Evolutionary conservation across 2,888 invertebrate genomes (phyloP).

Genomic region (Tiliacea citrago): DNA sequence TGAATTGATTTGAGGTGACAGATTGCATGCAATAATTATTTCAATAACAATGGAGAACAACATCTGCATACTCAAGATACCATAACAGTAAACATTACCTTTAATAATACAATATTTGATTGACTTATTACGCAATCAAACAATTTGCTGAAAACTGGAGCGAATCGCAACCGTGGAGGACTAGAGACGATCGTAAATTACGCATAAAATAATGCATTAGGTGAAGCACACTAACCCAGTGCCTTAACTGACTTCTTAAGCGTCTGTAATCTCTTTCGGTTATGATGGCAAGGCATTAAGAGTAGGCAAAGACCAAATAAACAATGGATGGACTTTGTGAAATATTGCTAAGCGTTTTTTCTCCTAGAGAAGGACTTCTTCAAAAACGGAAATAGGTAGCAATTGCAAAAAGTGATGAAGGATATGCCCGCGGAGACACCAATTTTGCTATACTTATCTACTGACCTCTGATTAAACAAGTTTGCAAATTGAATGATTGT

Average conservation of each 20-base stretch:
- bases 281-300: too few relatives aligned
- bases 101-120: constrained; percentile 42
- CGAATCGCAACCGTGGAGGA: constrained; percentile 27
- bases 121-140: constrained; percentile 54
- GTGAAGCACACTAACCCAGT: constrained; percentile 42
- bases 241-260: constrained; percentile 24
- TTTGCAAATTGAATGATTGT: constrained; percentile 44
- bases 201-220: constrained; percentile 56
- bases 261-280: constrained; percentile 2
- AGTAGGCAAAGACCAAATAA: neutral
- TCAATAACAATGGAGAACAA: neutral
- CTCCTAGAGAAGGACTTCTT: neutral
- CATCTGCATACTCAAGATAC: constrained; percentile 10
- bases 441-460: neutral
- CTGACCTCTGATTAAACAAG: constrained; percentile 2
- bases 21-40: neutral
- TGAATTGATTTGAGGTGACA: too few relatives aligned
- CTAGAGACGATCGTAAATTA: constrained; percentile 59
- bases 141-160: constrained; percentile 51
- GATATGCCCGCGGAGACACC: neutral
- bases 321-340: neutral
- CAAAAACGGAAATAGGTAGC: neutral
- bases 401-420: neutral
- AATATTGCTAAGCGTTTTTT: neutral
- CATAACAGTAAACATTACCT: constrained; percentile 14